Evolutionary conservation across 2,888 invertebrate species (phyloP), one percentile per base, ranked within the genome.

Genomic region (Atherix ibis): DNA sequence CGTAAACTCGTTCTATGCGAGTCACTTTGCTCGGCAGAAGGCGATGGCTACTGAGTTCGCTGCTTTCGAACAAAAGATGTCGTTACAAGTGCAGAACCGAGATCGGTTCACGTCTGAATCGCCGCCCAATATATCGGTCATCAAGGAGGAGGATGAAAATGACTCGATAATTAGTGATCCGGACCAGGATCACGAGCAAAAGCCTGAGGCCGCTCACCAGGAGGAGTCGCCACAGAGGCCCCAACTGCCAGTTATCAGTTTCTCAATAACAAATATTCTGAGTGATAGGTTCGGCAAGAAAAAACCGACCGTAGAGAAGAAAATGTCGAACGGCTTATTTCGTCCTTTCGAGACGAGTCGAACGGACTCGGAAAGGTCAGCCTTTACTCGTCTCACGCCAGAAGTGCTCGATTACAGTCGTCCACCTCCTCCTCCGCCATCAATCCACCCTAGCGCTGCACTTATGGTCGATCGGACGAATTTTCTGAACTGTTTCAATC

Each of bases 391-490:
- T 2, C 53, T 59, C 10, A 33, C 38, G 2, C 38, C 41, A 10
- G 59, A 58, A 43, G 47, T 55, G n/a, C 35, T 59, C 17, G 58
- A 58, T 36, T 50, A 58, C 15, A 59, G 58, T 32, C 51, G 59
- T 15, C 10, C 27, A 18, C 24, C 32, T 13, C 29, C 34, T 14
- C 18, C 22, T 18, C 58, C 0, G 56, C 57, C 3, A 56, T 57
- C 0, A 56, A 56, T 13, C 47, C 48, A 4, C 54, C 58, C 22
- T 8, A 22, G 22, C 2, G 58, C 59, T 1, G 57, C 58, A 6
- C 54, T 58, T 54, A 56, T 58, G 51, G 39, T 58, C 14, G 59
- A 60, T 38, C 50, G 58, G 3, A 56, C 58, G n/a, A 58, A 52
- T 38, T 54, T 61, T 22, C 46, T 59, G 1, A 59, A 57, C 35